Evolutionary conservation across 2,113 vertebrate species (phyloP), one percentile per base, ranked within the genome.

Genomic region (Tetrax tetrax): DNA sequence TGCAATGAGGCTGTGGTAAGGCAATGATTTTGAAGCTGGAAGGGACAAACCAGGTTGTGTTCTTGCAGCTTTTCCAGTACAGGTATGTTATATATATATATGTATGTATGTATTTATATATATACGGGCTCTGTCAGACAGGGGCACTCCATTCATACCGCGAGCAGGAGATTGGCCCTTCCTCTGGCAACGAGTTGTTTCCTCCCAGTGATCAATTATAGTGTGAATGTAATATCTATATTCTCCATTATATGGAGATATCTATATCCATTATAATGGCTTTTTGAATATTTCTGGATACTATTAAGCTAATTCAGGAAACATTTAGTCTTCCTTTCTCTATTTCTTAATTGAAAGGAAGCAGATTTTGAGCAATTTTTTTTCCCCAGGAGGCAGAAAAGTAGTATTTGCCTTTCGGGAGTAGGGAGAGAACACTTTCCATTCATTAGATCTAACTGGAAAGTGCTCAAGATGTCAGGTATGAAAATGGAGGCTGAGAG

Each of bases 381-480:
- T 90, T 84, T 22, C 17, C 86, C 68, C 56, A 47, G 43, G 72
- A 83, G 86, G 45, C 3, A 87, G 83, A 69, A 82, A 43, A 78
- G 59, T 69, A 54, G 35, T 83, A 90, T 91, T 83, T 94, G 79
- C 54, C 93, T 83, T 81, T 69, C 63, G 92, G 79, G 87, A 93
- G 86, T 83, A 83, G 27, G 59, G 70, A 82, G 41, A 83, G 78
- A 96, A 76, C 66, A 28, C 21, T 87, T 87, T 72, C 65, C 37
- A 9, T 76, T 96, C 81, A 85, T 87, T 87, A 92, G 75, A 60
- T 81, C 38, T 87, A 37, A 63, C 81, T 96, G 93, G 74, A 82
- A 91, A 83, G 84, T 76, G 81, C 79, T 93, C 2, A 4, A 33
- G 50, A 23, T 72, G 74, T 93, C 94, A 94, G 70, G n/a, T 76